Conservation (phyloP, 2,797 vertebrate species). For the Lemur catta region DNA sequence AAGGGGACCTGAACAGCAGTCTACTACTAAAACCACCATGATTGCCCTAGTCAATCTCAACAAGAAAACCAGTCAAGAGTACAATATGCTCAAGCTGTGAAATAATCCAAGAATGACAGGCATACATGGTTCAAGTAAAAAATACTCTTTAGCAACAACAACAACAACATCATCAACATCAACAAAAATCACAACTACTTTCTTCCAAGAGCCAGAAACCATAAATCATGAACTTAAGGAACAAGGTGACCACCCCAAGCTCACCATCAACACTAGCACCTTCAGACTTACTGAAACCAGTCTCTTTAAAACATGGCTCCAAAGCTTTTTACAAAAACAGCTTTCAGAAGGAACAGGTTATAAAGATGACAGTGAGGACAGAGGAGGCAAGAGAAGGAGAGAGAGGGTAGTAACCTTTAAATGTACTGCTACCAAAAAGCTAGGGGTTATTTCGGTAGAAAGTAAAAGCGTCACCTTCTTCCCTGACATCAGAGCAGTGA, state of each 20-base stretch:
- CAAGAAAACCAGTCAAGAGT: slow-evolving; percentile 14
- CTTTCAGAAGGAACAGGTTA: slow-evolving; percentile 35
- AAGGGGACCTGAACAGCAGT: neutral
- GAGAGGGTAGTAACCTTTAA: slow-evolving; percentile 64
- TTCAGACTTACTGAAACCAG: slow-evolving; percentile 13
- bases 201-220: neutral
- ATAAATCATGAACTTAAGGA: slow-evolving; percentile 24
- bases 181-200: neutral
- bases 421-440: slow-evolving; percentile 54
- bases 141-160: neutral
- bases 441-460: slow-evolving; percentile 53
- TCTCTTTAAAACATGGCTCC: slow-evolving; percentile 11
- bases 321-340: neutral
- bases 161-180: too few species aligned
- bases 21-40: neutral
- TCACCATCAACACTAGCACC: slow-evolving; percentile 11
- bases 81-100: neutral
- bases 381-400: slow-evolving; percentile 25
- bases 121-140: neutral
- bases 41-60: slow-evolving; percentile 19
- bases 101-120: neutral
- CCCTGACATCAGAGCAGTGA: slow-evolving; percentile 25
- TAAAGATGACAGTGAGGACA: slow-evolving; percentile 52
- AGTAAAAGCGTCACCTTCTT: slow-evolving; percentile 59
- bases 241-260: neutral